Evolutionary conservation across 2,888 invertebrate genomes (phyloP).

Genomic region (Tineola bisselliella): DNA sequence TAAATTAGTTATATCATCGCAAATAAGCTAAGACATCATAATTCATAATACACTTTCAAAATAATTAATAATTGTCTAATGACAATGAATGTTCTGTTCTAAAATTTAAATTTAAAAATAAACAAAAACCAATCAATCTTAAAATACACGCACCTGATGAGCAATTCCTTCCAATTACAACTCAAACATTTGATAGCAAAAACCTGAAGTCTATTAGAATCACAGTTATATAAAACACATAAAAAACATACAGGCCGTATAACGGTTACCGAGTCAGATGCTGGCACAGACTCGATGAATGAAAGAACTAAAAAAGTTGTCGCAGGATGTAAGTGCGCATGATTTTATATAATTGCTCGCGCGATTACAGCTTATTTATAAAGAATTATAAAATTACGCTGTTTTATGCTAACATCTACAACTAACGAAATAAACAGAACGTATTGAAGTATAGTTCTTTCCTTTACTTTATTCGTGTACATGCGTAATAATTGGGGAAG

Average conservation of each 20-base stretch:
- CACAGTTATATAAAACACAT: constrained; percentile 61
- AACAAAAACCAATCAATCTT: background rate
- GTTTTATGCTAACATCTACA: too few species aligned
- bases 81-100: too few species aligned
- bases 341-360: background rate
- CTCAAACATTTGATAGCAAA: background rate
- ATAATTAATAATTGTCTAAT: too few species aligned
- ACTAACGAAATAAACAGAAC: too few species aligned
- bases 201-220: constrained; percentile 40
- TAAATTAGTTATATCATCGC: too few species aligned
- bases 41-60: too few species aligned
- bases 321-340: constrained; percentile 2
- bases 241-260: constrained; percentile 25
- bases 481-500: too few species aligned
- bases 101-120: background rate
- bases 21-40: too few species aligned
- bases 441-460: too few species aligned
- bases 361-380: background rate
- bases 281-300: constrained; percentile 6
- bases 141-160: background rate
- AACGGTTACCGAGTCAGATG: background rate
- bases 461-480: too few species aligned
- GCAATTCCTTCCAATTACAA: constrained; percentile 5
- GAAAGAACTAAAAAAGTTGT: constrained; percentile 7
- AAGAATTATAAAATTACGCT: too few species aligned